phyloP scores from a whole-genome alignment of 2,113 vertebrate species.

The Pleuronectes platessa region DNA sequence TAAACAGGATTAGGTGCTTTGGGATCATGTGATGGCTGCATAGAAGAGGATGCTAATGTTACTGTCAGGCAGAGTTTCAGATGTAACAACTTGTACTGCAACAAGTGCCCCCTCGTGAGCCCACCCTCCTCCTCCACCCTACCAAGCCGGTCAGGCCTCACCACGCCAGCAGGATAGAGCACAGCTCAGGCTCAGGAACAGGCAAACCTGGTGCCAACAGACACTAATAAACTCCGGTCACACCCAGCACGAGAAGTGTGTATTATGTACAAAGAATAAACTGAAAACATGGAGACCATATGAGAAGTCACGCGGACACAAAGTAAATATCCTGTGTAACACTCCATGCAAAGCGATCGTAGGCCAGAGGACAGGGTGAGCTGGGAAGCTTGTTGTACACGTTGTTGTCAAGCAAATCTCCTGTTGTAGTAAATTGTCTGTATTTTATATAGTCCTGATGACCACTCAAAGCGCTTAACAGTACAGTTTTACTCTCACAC shows the following conservation, averaged over 20 bases:
- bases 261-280: neutral
- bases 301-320: neutral
- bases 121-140: neutral
- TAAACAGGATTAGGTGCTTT: neutral
- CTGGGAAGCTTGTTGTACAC: no score
- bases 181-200: neutral
- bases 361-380: neutral
- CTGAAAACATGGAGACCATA: neutral
- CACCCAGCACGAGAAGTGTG: neutral
- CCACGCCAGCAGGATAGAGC: neutral
- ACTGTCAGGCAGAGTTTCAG: neutral
- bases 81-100: neutral
- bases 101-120: neutral
- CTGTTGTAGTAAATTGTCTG: no score
- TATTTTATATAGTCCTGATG: no score
- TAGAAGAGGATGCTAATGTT: neutral
- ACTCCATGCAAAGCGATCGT: neutral
- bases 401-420: no score
- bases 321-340: neutral
- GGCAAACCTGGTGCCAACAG: constrained; percentile 8
- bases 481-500: no score
- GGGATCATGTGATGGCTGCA: constrained; percentile 8
- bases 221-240: neutral
- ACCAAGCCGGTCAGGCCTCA: constrained; percentile 14
- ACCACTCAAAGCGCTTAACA: no score